Evolutionary conservation across 2,113 vertebrate species (phyloP), one percentile per base, ranked within the genome.

Genomic region (Centrocercus urophasianus): DNA sequence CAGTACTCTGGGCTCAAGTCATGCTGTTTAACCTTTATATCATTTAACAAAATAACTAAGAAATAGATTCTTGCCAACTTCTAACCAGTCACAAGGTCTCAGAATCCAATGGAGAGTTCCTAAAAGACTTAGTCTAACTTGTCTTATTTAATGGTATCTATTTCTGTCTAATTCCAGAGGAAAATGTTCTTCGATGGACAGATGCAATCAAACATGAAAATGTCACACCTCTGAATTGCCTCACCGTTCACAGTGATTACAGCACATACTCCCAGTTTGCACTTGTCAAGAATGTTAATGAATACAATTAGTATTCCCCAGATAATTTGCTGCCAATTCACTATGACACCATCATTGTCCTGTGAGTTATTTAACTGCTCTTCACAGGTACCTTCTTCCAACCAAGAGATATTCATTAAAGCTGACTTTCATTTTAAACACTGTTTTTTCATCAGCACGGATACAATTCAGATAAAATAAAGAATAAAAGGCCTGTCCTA

Each of bases 141-240:
- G 43, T 78, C 63, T 93, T 25, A 5, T 91, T 89, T 91, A 91
- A 91, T 28, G 67, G 83, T 67, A 94, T 76, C 69, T 83, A 77
- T 91, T 88, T 93, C 77, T 93, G 90, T 27, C 34, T 70, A 91
- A 94, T 84, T 89, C 73, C 69, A 79, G 57, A 75, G 7, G 47
- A 91, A 96, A 94, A 50, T 3, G 25, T 81, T 95, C 88, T 93
- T 89, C 32, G 3, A 18, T n/a, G 69, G 94, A 89, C 91, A 95
- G 86, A 85, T 87, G 81, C 60, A 78, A 87, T 93, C 89, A 93
- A 76, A 91, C 83, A 92, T 14, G 72, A 83, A 64, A 93, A 89
- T 43, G 3, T 0, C 0, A 0, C 87, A 81, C 78, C 83, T 94
- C 94, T 93, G 94, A 93, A 96, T 86, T 69, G 70, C 61, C 76